phyloP scores from a whole-genome alignment of 2,888 invertebrate species.

The Drosophila falleni region DNA sequence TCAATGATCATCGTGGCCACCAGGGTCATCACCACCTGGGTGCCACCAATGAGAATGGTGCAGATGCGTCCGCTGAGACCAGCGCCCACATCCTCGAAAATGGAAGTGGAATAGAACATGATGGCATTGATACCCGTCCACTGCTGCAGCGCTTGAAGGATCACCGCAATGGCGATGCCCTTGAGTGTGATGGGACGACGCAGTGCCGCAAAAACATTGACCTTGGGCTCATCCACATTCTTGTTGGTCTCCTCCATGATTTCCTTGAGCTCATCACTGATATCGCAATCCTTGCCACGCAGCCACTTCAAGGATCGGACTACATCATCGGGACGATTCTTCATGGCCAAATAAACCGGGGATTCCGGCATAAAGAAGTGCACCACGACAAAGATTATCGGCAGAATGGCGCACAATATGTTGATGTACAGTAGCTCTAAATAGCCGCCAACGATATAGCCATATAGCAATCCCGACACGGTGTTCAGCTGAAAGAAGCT shows the following conservation, averaged over 20 bases:
- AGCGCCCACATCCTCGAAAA: conserved; percentile 87
- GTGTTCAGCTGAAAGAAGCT: conserved; percentile 94
- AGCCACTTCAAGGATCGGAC: conserved; percentile 89
- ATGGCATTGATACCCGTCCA: conserved; percentile 93
- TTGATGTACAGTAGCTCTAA: conserved; percentile 58
- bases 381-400: conserved; percentile 89
- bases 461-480: conserved; percentile 91
- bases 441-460: conserved; percentile 88
- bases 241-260: conserved; percentile 78
- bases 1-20: conserved; percentile 91
- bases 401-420: conserved; percentile 71
- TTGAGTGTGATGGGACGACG: conserved; percentile 87
- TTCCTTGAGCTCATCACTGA: conserved; percentile 86
- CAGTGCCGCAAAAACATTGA: conserved; percentile 87
- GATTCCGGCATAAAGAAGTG: conserved; percentile 95
- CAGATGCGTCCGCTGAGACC: conserved; percentile 87
- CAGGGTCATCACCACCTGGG: conserved; percentile 89
- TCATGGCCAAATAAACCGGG: conserved; percentile 89
- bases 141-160: conserved; percentile 95
- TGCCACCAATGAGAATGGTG: conserved; percentile 91
- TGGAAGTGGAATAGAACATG: conserved; percentile 90
- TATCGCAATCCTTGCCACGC: conserved; percentile 89
- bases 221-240: conserved; percentile 81
- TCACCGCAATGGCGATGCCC: conserved; percentile 89
- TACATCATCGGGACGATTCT: conserved; percentile 88